Evolutionary conservation across 2,797 vertebrate genomes (phyloP).

Genomic region (Anniella stebbinsi): DNA sequence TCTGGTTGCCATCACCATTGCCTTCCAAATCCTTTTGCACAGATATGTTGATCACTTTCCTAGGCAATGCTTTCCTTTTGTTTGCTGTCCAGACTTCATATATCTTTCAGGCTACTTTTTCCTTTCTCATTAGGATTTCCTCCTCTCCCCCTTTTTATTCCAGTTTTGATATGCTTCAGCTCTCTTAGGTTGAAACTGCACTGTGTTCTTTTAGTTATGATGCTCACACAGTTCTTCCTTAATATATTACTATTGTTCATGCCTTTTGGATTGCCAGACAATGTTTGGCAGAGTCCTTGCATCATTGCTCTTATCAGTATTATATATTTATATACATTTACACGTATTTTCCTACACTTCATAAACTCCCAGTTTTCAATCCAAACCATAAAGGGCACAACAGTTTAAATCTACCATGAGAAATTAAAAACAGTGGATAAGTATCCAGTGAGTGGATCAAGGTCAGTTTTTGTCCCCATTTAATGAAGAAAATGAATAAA

Average conservation of each 20-base stretch:
- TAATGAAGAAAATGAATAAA: background rate
- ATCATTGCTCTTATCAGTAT: background rate
- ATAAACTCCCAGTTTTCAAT: background rate
- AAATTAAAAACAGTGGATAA: background rate
- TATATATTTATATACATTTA: background rate
- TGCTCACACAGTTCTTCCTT: background rate
- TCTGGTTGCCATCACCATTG: background rate
- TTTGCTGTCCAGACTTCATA: background rate
- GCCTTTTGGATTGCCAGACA: background rate
- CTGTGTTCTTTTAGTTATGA: background rate
- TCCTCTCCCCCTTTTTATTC: too few species aligned
- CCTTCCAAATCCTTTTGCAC: background rate
- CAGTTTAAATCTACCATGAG: slow-evolving; percentile 5
- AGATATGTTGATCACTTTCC: background rate
- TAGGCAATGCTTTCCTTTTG: background rate
- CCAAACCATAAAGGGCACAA: background rate
- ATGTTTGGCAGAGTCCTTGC: background rate
- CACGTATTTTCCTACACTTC: background rate
- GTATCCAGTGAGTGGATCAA: background rate
- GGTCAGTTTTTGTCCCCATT: background rate
- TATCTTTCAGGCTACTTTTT: background rate
- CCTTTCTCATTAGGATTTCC: background rate
- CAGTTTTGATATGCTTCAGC: too few species aligned
- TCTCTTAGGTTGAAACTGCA: background rate
- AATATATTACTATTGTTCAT: background rate